Percentiles rank a stretch among this genome's conserved stretches.
phyloP scores from a whole-genome alignment of 2,888 invertebrate genomes.

The Hypolimnas misippus region DNA sequence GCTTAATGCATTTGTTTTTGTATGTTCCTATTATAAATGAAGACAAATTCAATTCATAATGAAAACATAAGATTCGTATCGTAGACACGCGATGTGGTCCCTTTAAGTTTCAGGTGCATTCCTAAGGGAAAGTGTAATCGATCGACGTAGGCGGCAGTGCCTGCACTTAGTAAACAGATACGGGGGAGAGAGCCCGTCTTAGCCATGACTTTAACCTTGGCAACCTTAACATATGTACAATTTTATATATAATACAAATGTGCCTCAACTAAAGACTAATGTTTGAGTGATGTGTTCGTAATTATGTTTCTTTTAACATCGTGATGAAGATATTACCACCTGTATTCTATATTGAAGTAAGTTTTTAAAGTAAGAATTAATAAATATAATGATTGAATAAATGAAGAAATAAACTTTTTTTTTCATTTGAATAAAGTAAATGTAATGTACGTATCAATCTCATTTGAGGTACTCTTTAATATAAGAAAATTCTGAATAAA shows the following conservation, averaged over 20 bases:
- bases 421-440: too few relatives aligned
- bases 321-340: conserved; percentile 29
- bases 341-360: conserved; percentile 30
- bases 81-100: conserved; percentile 26
- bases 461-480: too few relatives aligned
- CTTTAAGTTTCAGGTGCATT: conserved; percentile 48
- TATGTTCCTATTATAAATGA: too few relatives aligned
- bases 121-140: conserved; percentile 63
- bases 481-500: neutral
- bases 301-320: neutral
- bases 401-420: too few relatives aligned
- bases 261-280: neutral
- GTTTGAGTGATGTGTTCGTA: conserved; percentile 11
- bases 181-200: conserved; percentile 63
- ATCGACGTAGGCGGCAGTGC: conserved; percentile 63
- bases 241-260: neutral
- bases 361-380: neutral
- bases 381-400: too few relatives aligned
- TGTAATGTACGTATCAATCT: neutral
- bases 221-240: neutral
- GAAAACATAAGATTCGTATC: conserved; percentile 2
- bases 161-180: conserved; percentile 74
- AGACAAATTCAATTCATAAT: too few relatives aligned
- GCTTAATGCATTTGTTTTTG: too few relatives aligned
- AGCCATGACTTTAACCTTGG: conserved; percentile 43